Base-by-base conservation (phyloP, 2,113 vertebrate genomes). In the Xerus inauris region DNA sequence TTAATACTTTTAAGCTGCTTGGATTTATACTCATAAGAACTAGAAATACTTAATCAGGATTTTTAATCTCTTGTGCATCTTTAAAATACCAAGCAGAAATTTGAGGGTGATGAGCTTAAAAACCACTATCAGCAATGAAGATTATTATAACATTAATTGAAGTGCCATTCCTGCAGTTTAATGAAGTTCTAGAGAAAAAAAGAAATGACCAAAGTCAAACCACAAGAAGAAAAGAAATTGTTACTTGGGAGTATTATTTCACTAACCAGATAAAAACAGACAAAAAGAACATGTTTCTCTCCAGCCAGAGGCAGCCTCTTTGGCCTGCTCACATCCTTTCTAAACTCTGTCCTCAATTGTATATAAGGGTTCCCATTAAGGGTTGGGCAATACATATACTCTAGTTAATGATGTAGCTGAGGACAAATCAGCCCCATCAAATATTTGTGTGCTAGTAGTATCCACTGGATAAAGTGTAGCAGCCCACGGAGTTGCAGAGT, bases 21-120 rank as follows among this genome's bases (percentile, higher is more conserved):
- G 89, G 96, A 96, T 97, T 88, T 94, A 93, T 71, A 7, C 97
- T 97, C 94, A 94, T 96, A 97, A 98, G 93, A 94, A 95, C 0
- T 89, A 90, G 94, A 98, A 97, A 95, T 87, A 96, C 92, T 97
- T 93, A 87, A 82, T 93, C 72, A 77, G 59, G 24, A 84, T 64
- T 97, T 98, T 94, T 4, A 91, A 96, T 96, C 16, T 19, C 96
- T 79, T 95, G 77, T 95, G 93, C 3, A 3, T 92, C 94, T 98
- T 95, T 97, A 95, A 95, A 96, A 28, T 93, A 91, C 94, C 97
- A 97, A 96, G 96, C 96, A 98, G 93, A 98, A 97, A 97, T 92
- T 96, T 96, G 17, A 93, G 28, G 12, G 67, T 38, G n/a, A 94
- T 87, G 83, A 97, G 86, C 95, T 94, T 85, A 89, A 94, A 98